Conservation (phyloP, 2,888 invertebrate genomes). For the Eilema sororculum region DNA sequence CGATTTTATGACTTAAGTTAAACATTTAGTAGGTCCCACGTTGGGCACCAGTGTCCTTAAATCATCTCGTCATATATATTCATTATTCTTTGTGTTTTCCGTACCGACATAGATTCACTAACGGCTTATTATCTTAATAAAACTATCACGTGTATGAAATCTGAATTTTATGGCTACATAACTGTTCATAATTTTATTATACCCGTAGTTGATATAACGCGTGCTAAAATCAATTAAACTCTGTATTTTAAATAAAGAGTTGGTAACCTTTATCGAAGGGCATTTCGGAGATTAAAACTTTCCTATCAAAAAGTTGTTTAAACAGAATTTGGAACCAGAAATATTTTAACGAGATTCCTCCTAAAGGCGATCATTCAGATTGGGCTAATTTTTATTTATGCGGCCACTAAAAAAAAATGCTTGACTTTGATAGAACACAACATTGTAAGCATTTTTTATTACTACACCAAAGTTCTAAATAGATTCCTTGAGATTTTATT, state of each 20-base stretch:
- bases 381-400: too few relatives aligned
- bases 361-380: too few relatives aligned
- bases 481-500: too few relatives aligned
- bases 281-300: slow-evolving; percentile 23
- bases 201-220: background rate
- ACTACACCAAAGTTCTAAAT: too few relatives aligned
- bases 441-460: too few relatives aligned
- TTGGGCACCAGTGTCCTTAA: slow-evolving; percentile 48
- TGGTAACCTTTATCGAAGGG: slow-evolving; percentile 32
- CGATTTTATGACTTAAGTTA: background rate
- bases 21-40: slow-evolving; percentile 26
- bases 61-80: background rate
- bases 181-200: background rate
- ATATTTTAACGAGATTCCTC: background rate
- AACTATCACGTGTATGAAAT: background rate
- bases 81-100: background rate
- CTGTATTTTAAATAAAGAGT: slow-evolving; percentile 20
- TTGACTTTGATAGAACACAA: too few relatives aligned
- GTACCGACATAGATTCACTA: background rate
- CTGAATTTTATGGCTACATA: background rate
- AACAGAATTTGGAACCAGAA: background rate
- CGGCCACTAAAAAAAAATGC: too few relatives aligned
- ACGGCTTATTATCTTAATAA: background rate
- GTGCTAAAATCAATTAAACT: slow-evolving; percentile 31
- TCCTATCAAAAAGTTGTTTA: background rate